Conservation (phyloP, 1,140 invertebrate species). For the Paraescarpia echinospica region DNA sequence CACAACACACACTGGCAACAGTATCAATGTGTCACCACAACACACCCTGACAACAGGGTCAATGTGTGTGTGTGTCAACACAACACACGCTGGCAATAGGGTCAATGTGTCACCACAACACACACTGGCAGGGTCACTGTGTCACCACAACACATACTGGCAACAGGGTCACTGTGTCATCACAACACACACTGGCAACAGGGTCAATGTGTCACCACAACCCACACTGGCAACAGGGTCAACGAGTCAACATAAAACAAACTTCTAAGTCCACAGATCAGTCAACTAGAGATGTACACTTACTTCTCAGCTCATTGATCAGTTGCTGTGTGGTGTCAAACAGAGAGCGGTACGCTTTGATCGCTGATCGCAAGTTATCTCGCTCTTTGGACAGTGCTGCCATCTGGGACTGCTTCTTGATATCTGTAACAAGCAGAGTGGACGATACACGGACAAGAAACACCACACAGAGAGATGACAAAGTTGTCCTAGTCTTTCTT, state of each 20-base stretch:
- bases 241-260: background rate
- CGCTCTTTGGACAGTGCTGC: conserved; percentile 53
- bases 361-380: conserved; percentile 46
- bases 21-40: no score
- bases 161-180: background rate
- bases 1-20: no score
- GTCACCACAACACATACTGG: background rate
- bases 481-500: no score
- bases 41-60: no score
- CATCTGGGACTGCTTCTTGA: conserved; percentile 57
- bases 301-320: conserved; percentile 54
- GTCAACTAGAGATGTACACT: conserved; percentile 27
- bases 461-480: no score
- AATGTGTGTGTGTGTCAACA: no score
- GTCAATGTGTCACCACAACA: no score
- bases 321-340: conserved; percentile 55
- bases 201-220: background rate
- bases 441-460: no score
- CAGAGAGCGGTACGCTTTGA: conserved; percentile 51
- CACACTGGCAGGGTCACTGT: background rate
- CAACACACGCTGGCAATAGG: no score
- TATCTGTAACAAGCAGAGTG: conserved; percentile 47
- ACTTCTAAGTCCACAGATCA: background rate
- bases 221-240: background rate
- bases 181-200: background rate